Base-by-base conservation (phyloP, 1,140 invertebrate species). In the Drosophila melanogaster region DNA sequence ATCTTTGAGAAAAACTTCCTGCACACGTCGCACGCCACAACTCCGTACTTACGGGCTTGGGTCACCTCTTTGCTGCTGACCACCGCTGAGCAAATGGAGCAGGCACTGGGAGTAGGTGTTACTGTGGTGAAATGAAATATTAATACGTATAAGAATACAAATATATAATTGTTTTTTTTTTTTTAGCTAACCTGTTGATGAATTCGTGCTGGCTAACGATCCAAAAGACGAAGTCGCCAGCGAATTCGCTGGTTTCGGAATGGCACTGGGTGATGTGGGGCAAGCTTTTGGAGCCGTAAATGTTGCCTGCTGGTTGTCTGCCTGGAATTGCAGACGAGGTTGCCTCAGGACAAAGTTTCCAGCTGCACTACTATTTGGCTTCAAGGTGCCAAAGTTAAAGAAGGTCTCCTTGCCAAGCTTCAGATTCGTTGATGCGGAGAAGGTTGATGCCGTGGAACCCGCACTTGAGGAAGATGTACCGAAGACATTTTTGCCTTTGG, bases 1-100 rank as follows among this genome's bases (percentile, higher is more conserved):
- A 96, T 95, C 91, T 96, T 96, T 17, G 96, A 95, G 64, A 97
- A 96, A 92, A 97, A 97, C 90, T 97, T 97, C 35, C 96, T 94
- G 92, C 97, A 97, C 17, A 96, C 95, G 85, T 97, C 96, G 92
- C 97, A 97, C 71, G 95, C 96, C 76, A 95, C 95, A 40, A 96
- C 96, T n/a, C 96, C 96, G 92, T 96, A 97, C 86, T 97, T 97
- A 43, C 96, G 93, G 14, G 96, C 95, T 92, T 97, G 95, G 76
- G 95, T 94, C 1, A 96, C 94, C 81, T 96, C 96, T 84, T 95
- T 95, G 91, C 96, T 96, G 83, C 95, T 96, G 30, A 96, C 93
- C 14, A 96, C 94, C 35, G 95, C 95, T 30, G 95, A 95, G 92
- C 96, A 97, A 35, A 97, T 95, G 58, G 95, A 95, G 92, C 83